Conservation (phyloP, 1,140 invertebrate genomes). For the Diabrotica virgifera region DNA sequence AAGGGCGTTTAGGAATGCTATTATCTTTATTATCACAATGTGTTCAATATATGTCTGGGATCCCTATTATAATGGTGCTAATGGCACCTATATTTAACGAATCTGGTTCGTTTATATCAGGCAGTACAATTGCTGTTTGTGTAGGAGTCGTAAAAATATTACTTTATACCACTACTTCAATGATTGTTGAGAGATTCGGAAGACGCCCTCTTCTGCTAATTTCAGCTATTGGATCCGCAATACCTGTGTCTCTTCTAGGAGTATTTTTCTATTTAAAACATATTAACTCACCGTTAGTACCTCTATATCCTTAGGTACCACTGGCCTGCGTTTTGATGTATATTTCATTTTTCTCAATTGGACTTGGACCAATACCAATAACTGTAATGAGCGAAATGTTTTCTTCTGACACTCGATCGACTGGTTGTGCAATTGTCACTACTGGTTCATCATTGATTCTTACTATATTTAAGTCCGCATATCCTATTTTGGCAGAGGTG, state of each 20-base stretch:
- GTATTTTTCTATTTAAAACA: conserved; percentile 60
- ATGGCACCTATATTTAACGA: conserved; percentile 4
- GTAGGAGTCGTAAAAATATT: conserved; percentile 75
- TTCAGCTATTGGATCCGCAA: conserved; percentile 64
- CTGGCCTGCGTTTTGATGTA: conserved; percentile 63
- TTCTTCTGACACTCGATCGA: conserved; percentile 69
- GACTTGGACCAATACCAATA: conserved; percentile 82
- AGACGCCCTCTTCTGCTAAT: conserved; percentile 68
- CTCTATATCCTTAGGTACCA: conserved; percentile 60
- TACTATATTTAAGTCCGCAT: neutral
- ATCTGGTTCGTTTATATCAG: neutral
- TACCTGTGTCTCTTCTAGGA: conserved; percentile 52
- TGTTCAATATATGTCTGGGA: conserved; percentile 77
- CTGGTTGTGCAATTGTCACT: conserved; percentile 66
- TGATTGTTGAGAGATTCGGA: conserved; percentile 61
- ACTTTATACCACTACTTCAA: conserved; percentile 67
- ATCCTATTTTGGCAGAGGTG: conserved; percentile 6
- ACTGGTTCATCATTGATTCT: neutral
- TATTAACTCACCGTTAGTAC: conserved; percentile 49
- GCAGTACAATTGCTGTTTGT: conserved; percentile 78
- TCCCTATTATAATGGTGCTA: conserved; percentile 38
- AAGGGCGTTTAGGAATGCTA: conserved; percentile 62
- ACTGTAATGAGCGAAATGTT: conserved; percentile 82
- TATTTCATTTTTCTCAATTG: conserved; percentile 66
- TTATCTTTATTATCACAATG: conserved; percentile 68